Percentiles rank a stretch among this genome's conserved stretches.
phyloP scores from a whole-genome alignment of 1,140 invertebrate species.

The Maniola jurtina region DNA sequence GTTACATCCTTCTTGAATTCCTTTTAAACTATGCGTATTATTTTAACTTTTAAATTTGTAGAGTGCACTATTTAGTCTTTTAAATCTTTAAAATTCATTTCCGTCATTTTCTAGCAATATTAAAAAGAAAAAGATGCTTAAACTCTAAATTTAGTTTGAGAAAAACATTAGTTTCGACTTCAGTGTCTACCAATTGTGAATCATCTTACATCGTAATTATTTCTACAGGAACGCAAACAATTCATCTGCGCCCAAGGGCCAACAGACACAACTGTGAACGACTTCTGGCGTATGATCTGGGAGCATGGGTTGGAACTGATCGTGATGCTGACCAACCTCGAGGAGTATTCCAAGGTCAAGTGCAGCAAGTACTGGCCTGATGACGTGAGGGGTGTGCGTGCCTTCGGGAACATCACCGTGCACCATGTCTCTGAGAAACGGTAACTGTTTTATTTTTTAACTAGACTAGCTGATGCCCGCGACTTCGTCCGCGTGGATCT shows the following conservation, averaged over 20 bases:
- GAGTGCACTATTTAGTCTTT: too few species aligned
- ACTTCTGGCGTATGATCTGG: constrained; percentile 99
- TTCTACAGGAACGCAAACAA: constrained; percentile 87
- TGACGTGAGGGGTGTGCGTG: constrained; percentile 86
- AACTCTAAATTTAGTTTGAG: too few species aligned
- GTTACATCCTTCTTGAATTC: too few species aligned
- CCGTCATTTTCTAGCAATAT: too few species aligned
- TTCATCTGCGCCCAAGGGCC: constrained; percentile 97
- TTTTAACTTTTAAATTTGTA: too few species aligned
- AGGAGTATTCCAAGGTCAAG: constrained; percentile 96
- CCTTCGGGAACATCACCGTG: constrained; percentile 89
- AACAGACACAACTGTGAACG: constrained; percentile 94
- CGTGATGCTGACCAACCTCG: constrained; percentile 96
- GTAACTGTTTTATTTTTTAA: constrained; percentile 29
- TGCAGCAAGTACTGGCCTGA: constrained; percentile 97
- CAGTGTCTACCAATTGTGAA: too few species aligned
- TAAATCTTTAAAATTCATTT: too few species aligned
- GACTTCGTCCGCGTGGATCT: too few species aligned
- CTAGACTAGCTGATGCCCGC: too few species aligned
- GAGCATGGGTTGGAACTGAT: constrained; percentile 95
- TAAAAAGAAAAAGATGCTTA: too few species aligned
- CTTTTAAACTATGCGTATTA: too few species aligned
- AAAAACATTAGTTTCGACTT: too few species aligned
- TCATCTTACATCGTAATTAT: neutral
- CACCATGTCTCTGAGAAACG: constrained; percentile 88